Conservation (phyloP, 2,797 vertebrate genomes). For the Epinephelus coioides region DNA sequence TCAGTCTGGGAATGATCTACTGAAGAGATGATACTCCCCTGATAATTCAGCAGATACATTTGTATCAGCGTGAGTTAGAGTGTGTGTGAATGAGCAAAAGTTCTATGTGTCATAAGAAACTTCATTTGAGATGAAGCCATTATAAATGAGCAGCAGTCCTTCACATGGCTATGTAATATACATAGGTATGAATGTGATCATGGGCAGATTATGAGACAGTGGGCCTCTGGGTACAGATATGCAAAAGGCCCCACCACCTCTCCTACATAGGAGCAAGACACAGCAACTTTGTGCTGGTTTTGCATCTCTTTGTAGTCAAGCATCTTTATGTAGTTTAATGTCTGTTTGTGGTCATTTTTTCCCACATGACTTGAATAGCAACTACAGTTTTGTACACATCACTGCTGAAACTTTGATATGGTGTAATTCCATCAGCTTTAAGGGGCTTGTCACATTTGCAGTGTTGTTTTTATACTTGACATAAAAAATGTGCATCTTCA, state of each 20-base stretch:
- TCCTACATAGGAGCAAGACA: no score
- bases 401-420: neutral
- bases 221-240: no score
- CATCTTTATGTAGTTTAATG: no score
- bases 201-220: no score
- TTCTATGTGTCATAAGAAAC: neutral
- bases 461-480: neutral
- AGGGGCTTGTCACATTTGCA: neutral
- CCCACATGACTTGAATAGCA: neutral
- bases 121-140: constrained; percentile 4
- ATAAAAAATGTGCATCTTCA: neutral
- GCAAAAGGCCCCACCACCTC: no score
- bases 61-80: neutral
- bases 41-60: constrained; percentile 2
- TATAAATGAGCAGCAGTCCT: neutral
- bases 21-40: neutral
- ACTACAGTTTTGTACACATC: neutral
- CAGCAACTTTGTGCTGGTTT: no score
- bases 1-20: constrained; percentile 11
- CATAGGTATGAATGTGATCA: neutral
- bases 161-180: neutral
- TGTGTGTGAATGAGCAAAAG: neutral
- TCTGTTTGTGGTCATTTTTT: neutral
- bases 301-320: no score
- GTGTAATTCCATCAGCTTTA: neutral